Base-by-base conservation (phyloP, 2,888 invertebrate species). In the Chrysotoxum bicinctum region DNA sequence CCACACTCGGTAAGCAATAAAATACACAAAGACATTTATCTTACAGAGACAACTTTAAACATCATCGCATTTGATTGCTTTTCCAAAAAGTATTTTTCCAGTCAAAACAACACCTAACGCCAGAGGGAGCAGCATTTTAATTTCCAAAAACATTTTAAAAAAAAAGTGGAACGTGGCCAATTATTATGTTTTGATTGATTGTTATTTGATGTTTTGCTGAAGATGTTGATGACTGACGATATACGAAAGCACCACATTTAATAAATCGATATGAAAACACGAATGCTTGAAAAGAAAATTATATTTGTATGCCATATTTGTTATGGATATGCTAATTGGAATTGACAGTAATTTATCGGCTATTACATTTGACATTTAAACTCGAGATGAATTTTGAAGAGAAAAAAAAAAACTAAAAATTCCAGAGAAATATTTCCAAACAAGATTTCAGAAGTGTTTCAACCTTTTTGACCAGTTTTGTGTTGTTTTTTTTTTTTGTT, bases 171-270 rank as follows among this genome's bases (percentile, higher is more conserved):
- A 72, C 72, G 48, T 60, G 58, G 37, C 45, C 72, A 60, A 72
- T 72, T 50, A 56, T 19, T 56, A 45, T 45, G 12, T 35, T 72
- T 72, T 72, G 72, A 72, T 72, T 58, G 45, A 45, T 64, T 45
- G 45, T 45, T 45, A 64, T 64, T 66, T 66, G 35, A 66, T 35
- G 35, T 35, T 66, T 50, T 43, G 19, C 35, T 45, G 35, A 35
- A 21, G 21, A 64, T 30, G 12, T n/a, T 26, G n/a, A 12, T 45
- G 60, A 40, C 16, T 26, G 10, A 9, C 26, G 21, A 35, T 1
- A 23, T 48, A 48, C 21, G 3, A 66, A 43, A n/a, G 12, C 23
- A 37, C 7, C 4, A 26, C 26, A 26, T 23, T 7, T 37, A 37
- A 19, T 23, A 26, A 23, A 26, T 40, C 35, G 32, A 23, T 40